Conservation (phyloP, 2,888 invertebrate species). For the Clistopyga incitator region DNA sequence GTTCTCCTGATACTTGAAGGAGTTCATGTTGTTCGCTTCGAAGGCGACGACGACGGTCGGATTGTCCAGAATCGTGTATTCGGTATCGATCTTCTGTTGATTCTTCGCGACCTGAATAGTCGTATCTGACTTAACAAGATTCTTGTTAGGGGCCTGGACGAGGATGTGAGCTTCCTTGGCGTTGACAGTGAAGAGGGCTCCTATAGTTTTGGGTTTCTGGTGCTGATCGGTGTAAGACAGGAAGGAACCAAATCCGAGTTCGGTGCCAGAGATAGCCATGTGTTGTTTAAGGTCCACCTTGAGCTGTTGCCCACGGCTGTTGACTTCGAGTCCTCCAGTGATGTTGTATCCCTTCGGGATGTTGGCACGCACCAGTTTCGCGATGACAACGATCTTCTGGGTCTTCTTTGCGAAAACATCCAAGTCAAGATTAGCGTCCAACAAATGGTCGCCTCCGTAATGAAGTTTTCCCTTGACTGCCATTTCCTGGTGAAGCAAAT, state of each 20-base stretch:
- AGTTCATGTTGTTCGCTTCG: slow-evolving; percentile 86
- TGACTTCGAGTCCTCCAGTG: slow-evolving; percentile 82
- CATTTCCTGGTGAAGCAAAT: slow-evolving; percentile 82
- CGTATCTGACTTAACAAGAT: slow-evolving; percentile 86
- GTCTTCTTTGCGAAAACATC: slow-evolving; percentile 87
- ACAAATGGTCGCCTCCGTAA: slow-evolving; percentile 81
- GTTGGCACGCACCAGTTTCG: slow-evolving; percentile 76
- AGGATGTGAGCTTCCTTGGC: slow-evolving; percentile 72
- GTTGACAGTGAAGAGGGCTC: slow-evolving; percentile 72
- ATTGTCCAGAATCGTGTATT: slow-evolving; percentile 85
- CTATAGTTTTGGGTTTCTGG: slow-evolving; percentile 79
- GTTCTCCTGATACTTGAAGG: slow-evolving; percentile 86
- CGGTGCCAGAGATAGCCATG: slow-evolving; percentile 76
- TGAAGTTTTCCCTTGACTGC: slow-evolving; percentile 84
- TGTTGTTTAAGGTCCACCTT: slow-evolving; percentile 81
- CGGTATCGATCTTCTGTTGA: slow-evolving; percentile 85
- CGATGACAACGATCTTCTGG: slow-evolving; percentile 85
- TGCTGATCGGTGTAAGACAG: slow-evolving; percentile 82
- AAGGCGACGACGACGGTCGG: slow-evolving; percentile 85
- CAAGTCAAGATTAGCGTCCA: slow-evolving; percentile 84
- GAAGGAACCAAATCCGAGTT: slow-evolving; percentile 79
- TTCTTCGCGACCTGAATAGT: slow-evolving; percentile 85
- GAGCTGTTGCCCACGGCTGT: slow-evolving; percentile 84
- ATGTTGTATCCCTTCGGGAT: slow-evolving; percentile 83
- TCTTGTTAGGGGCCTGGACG: slow-evolving; percentile 84